phyloP scores from a whole-genome alignment of 2,888 invertebrate species.

The Campoplex nolae region DNA sequence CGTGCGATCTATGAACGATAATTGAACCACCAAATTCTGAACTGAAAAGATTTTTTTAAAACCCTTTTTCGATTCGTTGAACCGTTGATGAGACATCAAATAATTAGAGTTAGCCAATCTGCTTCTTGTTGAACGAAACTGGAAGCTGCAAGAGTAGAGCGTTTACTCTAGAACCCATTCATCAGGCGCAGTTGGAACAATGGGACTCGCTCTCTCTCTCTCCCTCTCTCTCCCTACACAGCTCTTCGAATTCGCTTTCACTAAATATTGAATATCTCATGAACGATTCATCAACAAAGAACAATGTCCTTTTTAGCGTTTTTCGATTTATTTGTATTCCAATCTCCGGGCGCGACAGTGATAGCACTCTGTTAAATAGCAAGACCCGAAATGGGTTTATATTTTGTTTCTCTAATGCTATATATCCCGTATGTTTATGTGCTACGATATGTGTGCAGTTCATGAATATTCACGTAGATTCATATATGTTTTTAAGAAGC shows the following conservation, averaged over 20 bases:
- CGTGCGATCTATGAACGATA: neutral
- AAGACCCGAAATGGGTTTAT: too few relatives aligned
- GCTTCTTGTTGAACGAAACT: neutral
- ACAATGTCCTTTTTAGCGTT: neutral
- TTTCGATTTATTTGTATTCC: neutral
- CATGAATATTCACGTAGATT: neutral
- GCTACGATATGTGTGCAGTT: too few relatives aligned
- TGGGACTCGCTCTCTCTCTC: neutral
- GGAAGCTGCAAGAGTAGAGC: neutral
- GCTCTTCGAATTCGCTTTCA: neutral
- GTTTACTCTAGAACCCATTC: neutral
- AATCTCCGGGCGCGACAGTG: neutral
- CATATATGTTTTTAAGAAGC: neutral
- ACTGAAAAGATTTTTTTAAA: neutral
- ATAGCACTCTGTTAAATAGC: neutral
- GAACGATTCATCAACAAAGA: neutral
- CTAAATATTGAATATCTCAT: neutral
- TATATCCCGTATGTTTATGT: too few relatives aligned
- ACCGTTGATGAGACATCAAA: neutral
- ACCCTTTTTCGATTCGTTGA: neutral
- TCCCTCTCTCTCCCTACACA: neutral
- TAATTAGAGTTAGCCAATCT: neutral
- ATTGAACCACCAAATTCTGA: neutral
- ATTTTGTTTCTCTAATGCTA: too few relatives aligned
- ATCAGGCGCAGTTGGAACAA: neutral